Conservation (phyloP, 1,140 invertebrate species). For the Anastrepha ludens region DNA sequence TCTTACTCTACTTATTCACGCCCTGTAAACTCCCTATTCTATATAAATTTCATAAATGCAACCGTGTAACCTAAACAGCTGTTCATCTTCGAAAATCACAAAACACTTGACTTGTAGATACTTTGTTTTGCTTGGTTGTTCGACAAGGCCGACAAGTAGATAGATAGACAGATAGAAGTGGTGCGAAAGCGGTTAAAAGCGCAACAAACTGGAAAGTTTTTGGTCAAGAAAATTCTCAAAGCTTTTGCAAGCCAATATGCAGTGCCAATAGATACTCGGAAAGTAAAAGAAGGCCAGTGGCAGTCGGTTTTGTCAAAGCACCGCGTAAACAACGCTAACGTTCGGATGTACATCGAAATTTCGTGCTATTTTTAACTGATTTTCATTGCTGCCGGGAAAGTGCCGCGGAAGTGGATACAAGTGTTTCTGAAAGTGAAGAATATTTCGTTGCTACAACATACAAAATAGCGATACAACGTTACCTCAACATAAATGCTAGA, state of each 20-base stretch:
- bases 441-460: background rate
- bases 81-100: background rate
- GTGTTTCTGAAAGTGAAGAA: background rate
- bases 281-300: background rate
- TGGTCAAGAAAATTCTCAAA: constrained; percentile 16
- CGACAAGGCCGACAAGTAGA: background rate
- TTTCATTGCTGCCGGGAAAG: background rate
- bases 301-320: constrained; percentile 32
- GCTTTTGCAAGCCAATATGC: constrained; percentile 17
- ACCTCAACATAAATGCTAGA: constrained; percentile 4
- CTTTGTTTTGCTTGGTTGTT: background rate
- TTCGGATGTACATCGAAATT: background rate
- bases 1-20: too few species aligned
- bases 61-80: background rate
- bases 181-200: constrained; percentile 9
- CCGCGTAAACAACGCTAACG: background rate
- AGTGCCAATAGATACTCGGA: background rate
- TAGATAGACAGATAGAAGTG: background rate
- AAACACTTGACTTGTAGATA: background rate
- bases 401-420: background rate
- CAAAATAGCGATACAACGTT: background rate
- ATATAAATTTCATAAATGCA: background rate
- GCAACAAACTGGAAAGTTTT: constrained; percentile 40
- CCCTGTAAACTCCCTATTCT: too few species aligned
- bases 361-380: constrained; percentile 44